Base-by-base conservation (phyloP, 2,797 vertebrate genomes). In the Urosaurus nigricauda region DNA sequence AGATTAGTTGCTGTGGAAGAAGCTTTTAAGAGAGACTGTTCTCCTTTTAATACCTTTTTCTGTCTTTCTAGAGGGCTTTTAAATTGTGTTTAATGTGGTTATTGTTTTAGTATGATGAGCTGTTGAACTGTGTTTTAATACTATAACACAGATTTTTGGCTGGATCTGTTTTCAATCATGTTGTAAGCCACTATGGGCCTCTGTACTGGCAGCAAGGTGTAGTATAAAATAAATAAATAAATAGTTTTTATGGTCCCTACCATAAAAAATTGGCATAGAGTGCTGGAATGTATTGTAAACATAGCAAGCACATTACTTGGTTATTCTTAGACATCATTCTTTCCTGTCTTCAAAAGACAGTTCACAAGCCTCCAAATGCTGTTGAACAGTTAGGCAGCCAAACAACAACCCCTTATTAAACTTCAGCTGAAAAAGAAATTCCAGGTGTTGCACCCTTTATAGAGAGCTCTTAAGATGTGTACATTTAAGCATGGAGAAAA, bases 161-260 rank as follows among this genome's bases (percentile, higher is more conserved):
- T 32, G 11, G 32, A 12, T 68, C 65, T 68, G 65, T 68, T 68
- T 68, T 68, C 32, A 32, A 68, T 68, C 11, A 68, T 68, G 65
- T 68, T 68, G 65, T 68, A 26, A 68, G 65, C 65, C 65, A 32
- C 65, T 12, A 68, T 32, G 26, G 21, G 32, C 19, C 32, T n/a
- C 35, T 35, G 19, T 58, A 60, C 60, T 82, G 80, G 35, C 60
- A 65, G 37, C 58, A 82, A 60, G 65, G 65, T 68, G 65, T 29
- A 32, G 65, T 68, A 68, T 32, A 68, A 68, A 68, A 68, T 68
- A 68, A 68, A 68, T 68, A 68, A 68, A 79, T 51, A 84, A 53
- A 84, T 84, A 17, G 85, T n/a, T 90, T 90, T 92, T 88, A 91
- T 78, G 79, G 71, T 51, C 29, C 32, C 83, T 84, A 73, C 47